These are phyloP conservation scores for Eilema sororculum DNA, from an alignment of 2,888 invertebrate species.

Conservation along the genomic window DNA sequence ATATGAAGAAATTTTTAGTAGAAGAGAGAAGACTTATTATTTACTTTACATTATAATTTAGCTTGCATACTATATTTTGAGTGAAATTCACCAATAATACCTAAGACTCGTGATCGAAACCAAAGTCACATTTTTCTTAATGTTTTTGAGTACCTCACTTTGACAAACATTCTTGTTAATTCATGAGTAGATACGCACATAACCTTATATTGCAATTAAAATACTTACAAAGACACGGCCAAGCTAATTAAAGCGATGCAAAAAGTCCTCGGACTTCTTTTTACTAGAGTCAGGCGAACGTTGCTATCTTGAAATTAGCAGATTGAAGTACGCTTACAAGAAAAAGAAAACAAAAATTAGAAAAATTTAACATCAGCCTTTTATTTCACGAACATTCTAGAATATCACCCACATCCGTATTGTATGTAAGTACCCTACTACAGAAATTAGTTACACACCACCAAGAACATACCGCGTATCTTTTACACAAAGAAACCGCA, in stretches of 20 bases:
- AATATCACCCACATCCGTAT: neutral
- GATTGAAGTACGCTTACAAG: neutral
- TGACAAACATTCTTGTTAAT: neutral
- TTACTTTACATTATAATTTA: too few relatives aligned
- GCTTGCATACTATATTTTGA: too few relatives aligned
- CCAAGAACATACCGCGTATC: constrained; percentile 22
- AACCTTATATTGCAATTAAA: neutral
- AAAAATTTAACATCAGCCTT: neutral
- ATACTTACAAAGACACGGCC: neutral
- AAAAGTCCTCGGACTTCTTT: neutral
- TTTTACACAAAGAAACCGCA: constrained; percentile 38
- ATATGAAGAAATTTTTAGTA: too few relatives aligned
- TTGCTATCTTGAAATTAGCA: neutral
- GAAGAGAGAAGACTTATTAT: too few relatives aligned
- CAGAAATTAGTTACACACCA: constrained; percentile 30
- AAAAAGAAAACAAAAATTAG: neutral
- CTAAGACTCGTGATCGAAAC: too few relatives aligned
- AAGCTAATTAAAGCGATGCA: neutral
- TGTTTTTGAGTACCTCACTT: neutral
- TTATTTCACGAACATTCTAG: neutral
- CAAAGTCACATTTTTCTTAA: neutral
- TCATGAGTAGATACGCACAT: too few relatives aligned
- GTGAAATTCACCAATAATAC: too few relatives aligned
- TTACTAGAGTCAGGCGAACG: neutral
- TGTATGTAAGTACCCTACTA: neutral